Evolutionary conservation across 2,888 invertebrate species (phyloP).

Genomic region (Ectemnius continuus): DNA sequence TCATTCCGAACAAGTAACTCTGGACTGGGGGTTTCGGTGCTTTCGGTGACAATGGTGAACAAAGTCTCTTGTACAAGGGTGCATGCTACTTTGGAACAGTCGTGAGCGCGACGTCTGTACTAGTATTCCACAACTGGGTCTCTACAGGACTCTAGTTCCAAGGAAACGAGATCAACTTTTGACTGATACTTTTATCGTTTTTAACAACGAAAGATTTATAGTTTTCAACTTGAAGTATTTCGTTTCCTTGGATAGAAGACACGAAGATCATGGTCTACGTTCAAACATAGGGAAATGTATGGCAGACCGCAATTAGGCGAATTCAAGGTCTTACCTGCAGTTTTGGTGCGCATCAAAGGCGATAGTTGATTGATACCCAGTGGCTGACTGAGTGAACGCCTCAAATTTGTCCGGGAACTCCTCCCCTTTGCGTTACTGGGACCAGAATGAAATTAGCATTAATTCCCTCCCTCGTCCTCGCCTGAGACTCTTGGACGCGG

Average conservation of each 20-base stretch:
- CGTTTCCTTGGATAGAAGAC: slow-evolving; percentile 42
- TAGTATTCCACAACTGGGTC: slow-evolving; percentile 41
- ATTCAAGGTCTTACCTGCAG: slow-evolving; percentile 75
- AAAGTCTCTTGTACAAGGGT: slow-evolving; percentile 39
- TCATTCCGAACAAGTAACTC: slow-evolving; percentile 50
- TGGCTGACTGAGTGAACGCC: slow-evolving; percentile 86
- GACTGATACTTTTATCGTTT: neutral
- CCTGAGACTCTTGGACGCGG: slow-evolving; percentile 44
- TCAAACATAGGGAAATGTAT: slow-evolving; percentile 28
- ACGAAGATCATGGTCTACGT: slow-evolving; percentile 44
- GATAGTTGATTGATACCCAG: slow-evolving; percentile 82
- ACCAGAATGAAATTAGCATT: slow-evolving; percentile 52
- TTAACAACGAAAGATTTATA: neutral
- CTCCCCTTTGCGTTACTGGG: slow-evolving; percentile 76
- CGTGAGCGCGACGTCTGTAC: slow-evolving; percentile 48
- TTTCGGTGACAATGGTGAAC: slow-evolving; percentile 38
- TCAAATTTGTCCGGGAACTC: slow-evolving; percentile 76
- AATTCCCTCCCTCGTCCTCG: slow-evolving; percentile 25
- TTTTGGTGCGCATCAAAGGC: slow-evolving; percentile 80
- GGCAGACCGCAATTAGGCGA: slow-evolving; percentile 8
- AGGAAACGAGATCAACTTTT: slow-evolving; percentile 25
- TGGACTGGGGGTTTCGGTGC: slow-evolving; percentile 44
- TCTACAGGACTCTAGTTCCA: slow-evolving; percentile 34
- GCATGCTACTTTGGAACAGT: slow-evolving; percentile 52
- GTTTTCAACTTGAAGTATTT: neutral